Conservation (phyloP, 1,140 invertebrate genomes). For the Lanistes nyassanus region DNA sequence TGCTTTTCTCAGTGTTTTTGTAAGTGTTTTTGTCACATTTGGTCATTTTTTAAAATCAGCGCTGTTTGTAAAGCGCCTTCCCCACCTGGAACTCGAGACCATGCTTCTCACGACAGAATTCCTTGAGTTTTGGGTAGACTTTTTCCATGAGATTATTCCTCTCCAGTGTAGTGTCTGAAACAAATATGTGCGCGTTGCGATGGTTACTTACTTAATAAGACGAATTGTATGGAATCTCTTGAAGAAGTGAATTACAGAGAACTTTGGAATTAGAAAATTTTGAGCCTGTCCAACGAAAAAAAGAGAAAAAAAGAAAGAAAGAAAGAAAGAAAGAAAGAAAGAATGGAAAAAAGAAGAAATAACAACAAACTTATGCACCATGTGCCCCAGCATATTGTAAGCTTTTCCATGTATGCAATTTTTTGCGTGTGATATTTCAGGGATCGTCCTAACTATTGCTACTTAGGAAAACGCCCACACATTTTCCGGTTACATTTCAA, state of each 20-base stretch:
- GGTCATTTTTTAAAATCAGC: too few relatives aligned
- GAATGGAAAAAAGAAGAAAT: not conserved
- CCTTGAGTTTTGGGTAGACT: slow-evolving; percentile 96
- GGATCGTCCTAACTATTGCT: too few relatives aligned
- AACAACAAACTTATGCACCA: too few relatives aligned
- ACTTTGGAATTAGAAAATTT: too few relatives aligned
- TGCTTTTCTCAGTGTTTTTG: too few relatives aligned
- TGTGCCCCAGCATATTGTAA: too few relatives aligned
- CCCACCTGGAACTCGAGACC: slow-evolving; percentile 97
- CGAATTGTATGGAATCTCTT: too few relatives aligned
- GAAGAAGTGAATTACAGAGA: too few relatives aligned
- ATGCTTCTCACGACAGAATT: slow-evolving; percentile 96
- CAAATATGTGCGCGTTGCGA: slow-evolving; percentile 23
- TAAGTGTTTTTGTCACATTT: too few relatives aligned
- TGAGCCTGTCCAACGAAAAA: too few relatives aligned
- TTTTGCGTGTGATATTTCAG: too few relatives aligned
- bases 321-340: not conserved
- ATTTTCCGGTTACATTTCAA: not conserved
- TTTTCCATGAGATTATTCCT: slow-evolving; percentile 98
- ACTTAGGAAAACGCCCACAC: not conserved
- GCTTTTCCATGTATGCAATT: not conserved
- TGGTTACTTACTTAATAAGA: too few relatives aligned
- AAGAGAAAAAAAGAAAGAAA: not conserved
- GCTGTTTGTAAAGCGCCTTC: not conserved
- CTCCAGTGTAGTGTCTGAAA: slow-evolving; percentile 94